A percentile compares a stretch with the other conserved stretches of the same genome.
These are phyloP conservation scores for Oophaga sylvatica DNA, from an alignment of 2,797 vertebrate species.

Conservation along the genomic window DNA sequence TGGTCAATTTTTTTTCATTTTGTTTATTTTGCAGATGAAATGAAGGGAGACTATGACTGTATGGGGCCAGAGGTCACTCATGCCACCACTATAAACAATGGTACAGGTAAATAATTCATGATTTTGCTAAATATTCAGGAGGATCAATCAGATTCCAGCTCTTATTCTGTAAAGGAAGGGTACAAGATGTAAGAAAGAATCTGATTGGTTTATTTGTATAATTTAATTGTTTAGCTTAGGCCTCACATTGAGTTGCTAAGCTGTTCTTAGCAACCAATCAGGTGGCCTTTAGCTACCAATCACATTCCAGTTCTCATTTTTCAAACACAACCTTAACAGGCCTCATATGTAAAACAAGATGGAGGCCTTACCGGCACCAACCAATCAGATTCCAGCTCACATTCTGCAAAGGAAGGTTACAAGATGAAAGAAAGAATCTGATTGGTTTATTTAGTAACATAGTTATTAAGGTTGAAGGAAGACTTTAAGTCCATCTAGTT, in stretches of 20 bases:
- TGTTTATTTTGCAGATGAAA: slow-evolving; percentile 85
- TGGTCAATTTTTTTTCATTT: neutral
- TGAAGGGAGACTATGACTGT: slow-evolving; percentile 96
- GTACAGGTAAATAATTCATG: slow-evolving; percentile 83
- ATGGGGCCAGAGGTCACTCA: slow-evolving; percentile 89
- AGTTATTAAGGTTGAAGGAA: no score
- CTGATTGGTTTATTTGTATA: neutral
- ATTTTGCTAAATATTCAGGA: neutral
- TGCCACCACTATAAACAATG: slow-evolving; percentile 87
- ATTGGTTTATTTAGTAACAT: no score
- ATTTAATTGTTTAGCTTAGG: neutral
- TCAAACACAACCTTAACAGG: neutral
- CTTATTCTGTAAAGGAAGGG: neutral
- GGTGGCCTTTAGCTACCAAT: neutral
- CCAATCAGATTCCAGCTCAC: neutral
- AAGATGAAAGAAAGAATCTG: no score
- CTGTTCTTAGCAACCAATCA: neutral
- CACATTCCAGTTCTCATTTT: neutral
- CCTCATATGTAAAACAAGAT: no score
- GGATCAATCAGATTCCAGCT: neutral
- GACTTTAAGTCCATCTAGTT: no score
- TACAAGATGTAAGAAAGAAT: neutral
- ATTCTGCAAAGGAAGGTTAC: no score
- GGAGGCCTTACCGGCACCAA: neutral
- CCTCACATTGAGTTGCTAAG: neutral